Evolutionary conservation across 2,113 vertebrate species (phyloP), one percentile per base, ranked within the genome.

Genomic region (Neotoma lepida): DNA sequence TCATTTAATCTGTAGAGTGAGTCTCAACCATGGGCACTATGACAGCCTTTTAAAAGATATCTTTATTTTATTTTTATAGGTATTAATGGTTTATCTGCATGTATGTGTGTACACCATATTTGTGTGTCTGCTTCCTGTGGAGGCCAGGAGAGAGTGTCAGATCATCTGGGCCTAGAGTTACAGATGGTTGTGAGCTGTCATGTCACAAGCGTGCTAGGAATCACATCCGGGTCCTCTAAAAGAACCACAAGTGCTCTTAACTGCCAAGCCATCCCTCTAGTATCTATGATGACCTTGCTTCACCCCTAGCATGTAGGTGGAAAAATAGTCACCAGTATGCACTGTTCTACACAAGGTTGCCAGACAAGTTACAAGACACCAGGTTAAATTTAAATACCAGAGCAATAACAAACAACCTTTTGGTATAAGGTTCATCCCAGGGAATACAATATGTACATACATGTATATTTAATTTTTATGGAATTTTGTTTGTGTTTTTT

Each of bases 311-410:
- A 93, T 82, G 14, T 28, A 78, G 33, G 17, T 77, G 54, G 76
- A 74, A 86, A 54, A 94, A 81, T 12, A 46, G 30, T 3, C 28
- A 17, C n/a, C 0, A 54, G 15, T 41, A 88, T 49, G 22, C 58
- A 46, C 70, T 89, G 20, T 46, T 17, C 35, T 14, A 49, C 41
- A 3, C 1, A 46, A 7, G 28, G 2, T 41, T 85, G 2, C 24
- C 28, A 71, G 54, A 39, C 54, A 82, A 66, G 77, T 56, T 92
- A 78, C 2, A 89, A 82, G 13, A 61, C 30, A 2, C 17, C 82
- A 30, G 35, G 15, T 61, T 89, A 88, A 87, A 76, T 90, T 10
- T 95, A 46, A 77, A 88, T 91, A 94, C 91, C 63, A 91, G 35
- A 81, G 93, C n/a, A 95, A 54, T 4, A 78, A 61, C 30, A 35